Base-by-base conservation (phyloP, 64 coral and sea anemone genomes). In the Hydrozoanthus tunicans region DNA sequence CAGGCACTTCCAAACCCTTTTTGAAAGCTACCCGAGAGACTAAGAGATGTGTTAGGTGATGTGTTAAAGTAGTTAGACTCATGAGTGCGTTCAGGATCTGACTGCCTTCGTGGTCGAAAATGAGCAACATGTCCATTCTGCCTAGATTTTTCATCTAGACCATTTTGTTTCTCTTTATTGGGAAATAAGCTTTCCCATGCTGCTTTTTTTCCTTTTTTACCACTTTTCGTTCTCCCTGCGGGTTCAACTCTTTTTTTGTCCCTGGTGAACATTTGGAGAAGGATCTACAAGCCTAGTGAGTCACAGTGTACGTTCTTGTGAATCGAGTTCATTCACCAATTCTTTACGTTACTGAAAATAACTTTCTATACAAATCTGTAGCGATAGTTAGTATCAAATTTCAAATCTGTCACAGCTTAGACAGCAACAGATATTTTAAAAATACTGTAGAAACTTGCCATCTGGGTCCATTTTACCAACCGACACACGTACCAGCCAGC, bases 1-100 rank as follows among this genome's bases (percentile, higher is more conserved):
- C 94, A 93, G 8, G 84, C 73, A 24, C 72, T 90, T 60, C 90
- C 94, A 69, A 90, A 92, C 1, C 94, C 91, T 66, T 86, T 84
- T 4, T 91, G 67, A 68, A 82, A 77, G 55, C 90, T 94, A 25
- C 77, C 77, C 64, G 95, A 96, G 20, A 94, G 93, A 55, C 86
- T 94, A 1, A 89, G 73, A 13, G 92, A 89, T 32, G 77, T 55
- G 26, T 91, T 96, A 61, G 94, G 88, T 0, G 95, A 94, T n/a
- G 89, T 83, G 23, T 94, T 94, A 8, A 86, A 78, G 12, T 81
- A 70, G 64, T 96, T 89, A 73, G 92, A 83, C 3, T 94, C 90
- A 63, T 91, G 51, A 15, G 9, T 5, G 23, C 73, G 68, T 32
- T 25, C n/a, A 43, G 11, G 59, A 74, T 88, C 24, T 60, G 54